Evolutionary conservation across 2,888 invertebrate species (phyloP).

Genomic region (Macrosiphum euphorbiae): DNA sequence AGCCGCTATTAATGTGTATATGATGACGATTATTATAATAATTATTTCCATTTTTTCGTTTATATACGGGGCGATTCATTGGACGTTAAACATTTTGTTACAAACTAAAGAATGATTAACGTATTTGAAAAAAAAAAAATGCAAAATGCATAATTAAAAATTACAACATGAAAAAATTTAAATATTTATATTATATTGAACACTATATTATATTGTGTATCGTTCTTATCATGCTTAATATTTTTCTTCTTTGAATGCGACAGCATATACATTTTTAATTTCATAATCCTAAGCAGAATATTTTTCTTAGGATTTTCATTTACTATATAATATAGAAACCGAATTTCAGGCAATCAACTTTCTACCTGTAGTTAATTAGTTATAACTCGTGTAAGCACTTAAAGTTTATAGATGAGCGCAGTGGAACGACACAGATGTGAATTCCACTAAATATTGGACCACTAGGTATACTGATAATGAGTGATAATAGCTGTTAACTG

Average conservation of each 20-base stretch:
- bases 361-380: background rate
- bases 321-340: background rate
- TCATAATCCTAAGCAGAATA: background rate
- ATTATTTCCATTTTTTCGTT: conserved; percentile 10
- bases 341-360: background rate
- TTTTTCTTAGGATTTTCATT: background rate
- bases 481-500: background rate
- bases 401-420: background rate
- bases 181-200: background rate
- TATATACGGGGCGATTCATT: background rate
- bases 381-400: background rate
- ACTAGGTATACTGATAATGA: background rate
- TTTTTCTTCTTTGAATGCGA: background rate
- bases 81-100: background rate
- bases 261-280: background rate
- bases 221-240: background rate
- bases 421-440: background rate
- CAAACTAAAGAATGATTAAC: background rate
- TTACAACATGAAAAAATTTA: background rate
- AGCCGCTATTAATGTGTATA: background rate
- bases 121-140: background rate
- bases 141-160: background rate
- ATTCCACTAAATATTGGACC: background rate
- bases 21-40: background rate
- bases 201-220: background rate